Percentiles rank a stretch among this genome's conserved stretches.
Evolutionary conservation across 2,888 invertebrate genomes (phyloP).

Genomic region (Rosalia funebris): DNA sequence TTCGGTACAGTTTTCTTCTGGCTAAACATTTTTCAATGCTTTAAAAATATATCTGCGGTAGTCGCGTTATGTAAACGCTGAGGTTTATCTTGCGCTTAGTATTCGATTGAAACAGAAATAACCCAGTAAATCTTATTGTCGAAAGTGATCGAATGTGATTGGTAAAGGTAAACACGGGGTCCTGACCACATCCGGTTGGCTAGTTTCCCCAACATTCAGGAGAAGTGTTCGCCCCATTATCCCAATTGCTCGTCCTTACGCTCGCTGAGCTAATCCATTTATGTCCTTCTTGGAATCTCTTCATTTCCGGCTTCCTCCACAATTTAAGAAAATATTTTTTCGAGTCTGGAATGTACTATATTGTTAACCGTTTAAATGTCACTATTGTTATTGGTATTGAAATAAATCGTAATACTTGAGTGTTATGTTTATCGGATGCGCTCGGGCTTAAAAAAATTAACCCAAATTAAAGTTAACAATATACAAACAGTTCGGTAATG

Average conservation of each 20-base stretch:
- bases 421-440: too few species aligned
- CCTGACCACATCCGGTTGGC: conserved; percentile 54
- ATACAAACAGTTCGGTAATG: conserved; percentile 8
- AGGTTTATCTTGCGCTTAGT: not conserved
- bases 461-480: conserved; percentile 13
- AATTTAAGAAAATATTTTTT: not conserved
- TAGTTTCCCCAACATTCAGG: conserved; percentile 52
- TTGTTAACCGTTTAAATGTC: not conserved
- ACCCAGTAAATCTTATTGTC: conserved; percentile 1
- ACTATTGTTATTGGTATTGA: not conserved
- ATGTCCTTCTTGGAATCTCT: conserved; percentile 44
- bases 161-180: conserved; percentile 55
- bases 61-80: too few species aligned
- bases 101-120: not conserved
- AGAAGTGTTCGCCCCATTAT: conserved; percentile 65
- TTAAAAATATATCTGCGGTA: too few species aligned
- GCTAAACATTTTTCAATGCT: too few species aligned
- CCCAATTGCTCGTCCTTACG: conserved; percentile 63
- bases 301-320: conserved; percentile 25
- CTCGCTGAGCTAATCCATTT: conserved; percentile 62
- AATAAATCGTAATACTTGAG: not conserved
- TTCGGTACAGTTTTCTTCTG: too few species aligned
- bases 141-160: conserved; percentile 50
- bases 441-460: not conserved
- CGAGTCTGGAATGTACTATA: not conserved